A percentile compares a stretch with the other conserved stretches of the same genome.
phyloP scores from a whole-genome alignment of 1,140 invertebrate species.

The Archivesica marissinica region DNA sequence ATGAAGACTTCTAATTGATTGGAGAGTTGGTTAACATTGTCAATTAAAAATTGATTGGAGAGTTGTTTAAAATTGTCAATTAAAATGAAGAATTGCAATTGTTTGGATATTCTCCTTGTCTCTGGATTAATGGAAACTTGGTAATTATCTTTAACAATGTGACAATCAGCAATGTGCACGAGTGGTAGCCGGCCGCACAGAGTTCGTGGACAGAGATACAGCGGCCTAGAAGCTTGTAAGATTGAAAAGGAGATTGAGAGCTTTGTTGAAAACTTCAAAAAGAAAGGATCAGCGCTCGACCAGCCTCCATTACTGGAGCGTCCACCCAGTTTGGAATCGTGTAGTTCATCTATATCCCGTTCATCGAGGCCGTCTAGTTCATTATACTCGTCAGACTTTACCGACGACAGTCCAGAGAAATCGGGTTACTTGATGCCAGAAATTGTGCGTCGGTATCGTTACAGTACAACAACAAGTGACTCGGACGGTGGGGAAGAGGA shows the following conservation, averaged over 20 bases:
- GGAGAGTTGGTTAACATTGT: no score
- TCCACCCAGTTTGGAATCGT: slow-evolving; percentile 52
- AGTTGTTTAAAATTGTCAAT: no score
- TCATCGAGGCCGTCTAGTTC: slow-evolving; percentile 58
- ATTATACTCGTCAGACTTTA: slow-evolving; percentile 59
- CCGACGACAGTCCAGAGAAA: slow-evolving; percentile 62
- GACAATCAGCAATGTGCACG: slow-evolving; percentile 45
- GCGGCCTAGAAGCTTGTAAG: slow-evolving; percentile 58
- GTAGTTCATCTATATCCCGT: slow-evolving; percentile 45
- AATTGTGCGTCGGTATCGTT: slow-evolving; percentile 56
- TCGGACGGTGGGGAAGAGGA: slow-evolving; percentile 46
- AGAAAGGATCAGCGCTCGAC: slow-evolving; percentile 53
- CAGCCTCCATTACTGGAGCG: slow-evolving; percentile 33
- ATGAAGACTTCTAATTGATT: no score
- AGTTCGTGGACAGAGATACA: slow-evolving; percentile 58
- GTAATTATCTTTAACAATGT: slow-evolving; percentile 28
- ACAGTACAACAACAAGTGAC: slow-evolving; percentile 56
- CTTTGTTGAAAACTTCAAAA: slow-evolving; percentile 64
- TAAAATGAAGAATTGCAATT: no score
- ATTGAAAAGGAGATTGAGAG: slow-evolving; percentile 62
- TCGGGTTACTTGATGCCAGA: slow-evolving; percentile 59
- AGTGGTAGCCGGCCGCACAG: slow-evolving; percentile 44
- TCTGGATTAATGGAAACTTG: no score
- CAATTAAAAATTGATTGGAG: no score
- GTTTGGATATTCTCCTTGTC: no score